phyloP scores from a whole-genome alignment of 1,140 invertebrate species.

The Cydia splendana region DNA sequence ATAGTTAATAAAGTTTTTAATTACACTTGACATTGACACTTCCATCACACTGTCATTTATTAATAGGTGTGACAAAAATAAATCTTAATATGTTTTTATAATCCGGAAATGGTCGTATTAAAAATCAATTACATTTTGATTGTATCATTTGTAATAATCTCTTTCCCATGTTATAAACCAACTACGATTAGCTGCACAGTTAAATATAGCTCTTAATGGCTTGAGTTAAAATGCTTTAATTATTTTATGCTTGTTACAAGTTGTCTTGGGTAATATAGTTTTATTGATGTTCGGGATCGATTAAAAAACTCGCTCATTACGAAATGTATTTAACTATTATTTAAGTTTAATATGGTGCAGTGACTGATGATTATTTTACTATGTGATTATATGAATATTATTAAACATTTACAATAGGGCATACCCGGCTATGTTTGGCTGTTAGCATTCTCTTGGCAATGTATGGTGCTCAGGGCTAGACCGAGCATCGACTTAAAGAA shows the following conservation, averaged over 20 bases:
- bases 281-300: not conserved
- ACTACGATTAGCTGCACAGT: not conserved
- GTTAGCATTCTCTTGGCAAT: too few species aligned
- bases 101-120: conserved; percentile 11
- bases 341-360: not conserved
- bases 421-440: too few species aligned
- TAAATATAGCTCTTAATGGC: conserved; percentile 6
- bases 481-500: too few species aligned
- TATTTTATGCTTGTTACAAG: not conserved
- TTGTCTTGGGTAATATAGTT: not conserved
- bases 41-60: conserved; percentile 16
- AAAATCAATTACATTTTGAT: conserved; percentile 17
- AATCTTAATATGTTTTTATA: not conserved
- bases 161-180: not conserved
- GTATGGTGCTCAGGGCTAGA: too few species aligned
- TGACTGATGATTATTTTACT: not conserved
- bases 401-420: too few species aligned
- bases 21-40: not conserved
- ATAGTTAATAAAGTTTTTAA: not conserved
- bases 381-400: not conserved
- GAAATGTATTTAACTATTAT: conserved; percentile 4
- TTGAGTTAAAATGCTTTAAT: not conserved
- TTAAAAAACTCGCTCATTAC: not conserved
- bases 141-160: not conserved
- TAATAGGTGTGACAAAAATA: not conserved